Evolutionary conservation across 2,797 vertebrate species (phyloP).

Genomic region (Notolepis coatsorum): DNA sequence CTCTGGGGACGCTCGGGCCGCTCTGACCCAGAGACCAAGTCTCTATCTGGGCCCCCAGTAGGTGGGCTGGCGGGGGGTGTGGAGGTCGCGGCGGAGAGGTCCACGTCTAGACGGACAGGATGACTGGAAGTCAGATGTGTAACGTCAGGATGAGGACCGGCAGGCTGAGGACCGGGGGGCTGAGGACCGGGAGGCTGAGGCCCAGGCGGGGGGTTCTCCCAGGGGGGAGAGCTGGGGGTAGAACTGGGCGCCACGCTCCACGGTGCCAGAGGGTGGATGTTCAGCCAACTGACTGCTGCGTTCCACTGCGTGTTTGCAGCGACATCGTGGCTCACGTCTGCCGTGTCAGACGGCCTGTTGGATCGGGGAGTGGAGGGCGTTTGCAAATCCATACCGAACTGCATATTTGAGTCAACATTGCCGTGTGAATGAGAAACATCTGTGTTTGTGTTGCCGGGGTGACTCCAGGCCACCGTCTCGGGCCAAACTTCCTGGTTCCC

Average conservation of each 20-base stretch:
- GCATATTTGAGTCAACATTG: constrained; percentile 52
- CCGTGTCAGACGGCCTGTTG: neutral
- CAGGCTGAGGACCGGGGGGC: neutral
- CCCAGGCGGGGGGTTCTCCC: neutral
- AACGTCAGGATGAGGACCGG: neutral
- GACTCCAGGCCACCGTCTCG: neutral
- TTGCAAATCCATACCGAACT: neutral
- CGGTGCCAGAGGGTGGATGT: too few species aligned
- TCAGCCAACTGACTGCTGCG: too few species aligned
- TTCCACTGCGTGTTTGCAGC: too few species aligned
- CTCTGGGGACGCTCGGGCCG: neutral
- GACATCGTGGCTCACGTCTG: neutral
- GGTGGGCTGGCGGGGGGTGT: constrained; percentile 16
- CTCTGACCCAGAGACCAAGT: constrained; percentile 19
- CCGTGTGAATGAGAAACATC: constrained; percentile 26
- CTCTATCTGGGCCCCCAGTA: constrained; percentile 24
- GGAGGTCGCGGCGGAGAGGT: neutral
- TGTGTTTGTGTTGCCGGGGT: neutral
- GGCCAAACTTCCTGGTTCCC: neutral
- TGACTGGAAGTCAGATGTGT: constrained; percentile 23
- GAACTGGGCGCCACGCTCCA: too few species aligned
- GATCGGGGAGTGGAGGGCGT: neutral
- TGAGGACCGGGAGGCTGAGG: too few species aligned
- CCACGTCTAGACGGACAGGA: constrained; percentile 33
- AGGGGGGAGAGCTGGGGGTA: neutral